phyloP scores from a whole-genome alignment of 2,888 invertebrate species.

The Limnephilus auricula region DNA sequence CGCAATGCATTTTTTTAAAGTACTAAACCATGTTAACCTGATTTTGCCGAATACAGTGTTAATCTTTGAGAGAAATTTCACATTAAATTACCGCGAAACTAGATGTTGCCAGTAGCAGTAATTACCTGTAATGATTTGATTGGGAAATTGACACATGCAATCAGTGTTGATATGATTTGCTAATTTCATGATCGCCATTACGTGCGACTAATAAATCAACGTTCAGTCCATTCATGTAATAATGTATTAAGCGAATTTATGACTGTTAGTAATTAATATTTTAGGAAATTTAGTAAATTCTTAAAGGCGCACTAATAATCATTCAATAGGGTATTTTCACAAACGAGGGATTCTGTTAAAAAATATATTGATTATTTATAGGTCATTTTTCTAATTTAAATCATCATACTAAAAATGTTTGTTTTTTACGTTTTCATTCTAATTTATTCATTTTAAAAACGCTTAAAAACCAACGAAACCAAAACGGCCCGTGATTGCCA shows the following conservation, averaged over 20 bases:
- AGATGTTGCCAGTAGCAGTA: not conserved
- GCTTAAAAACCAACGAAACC: too few species aligned
- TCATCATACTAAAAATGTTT: too few species aligned
- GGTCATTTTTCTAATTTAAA: too few species aligned
- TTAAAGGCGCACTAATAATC: too few species aligned
- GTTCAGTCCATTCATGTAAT: not conserved
- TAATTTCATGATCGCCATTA: not conserved
- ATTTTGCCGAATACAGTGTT: not conserved
- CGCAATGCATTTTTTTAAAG: not conserved
- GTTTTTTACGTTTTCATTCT: too few species aligned
- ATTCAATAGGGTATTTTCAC: too few species aligned
- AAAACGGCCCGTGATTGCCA: too few species aligned
- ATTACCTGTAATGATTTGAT: not conserved
- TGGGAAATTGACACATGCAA: constrained; percentile 6
- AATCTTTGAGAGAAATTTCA: not conserved
- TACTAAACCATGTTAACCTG: not conserved
- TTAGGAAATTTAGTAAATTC: not conserved
- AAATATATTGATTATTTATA: too few species aligned
- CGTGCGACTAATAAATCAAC: not conserved
- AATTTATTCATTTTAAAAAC: too few species aligned
- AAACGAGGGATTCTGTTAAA: too few species aligned
- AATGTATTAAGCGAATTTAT: not conserved
- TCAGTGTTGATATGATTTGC: constrained; percentile 8
- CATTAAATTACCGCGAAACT: not conserved
- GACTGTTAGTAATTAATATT: not conserved